Evolutionary conservation across 2,888 invertebrate genomes (phyloP), one percentile per base, ranked within the genome.

Genomic region (Tetragnatha montana): DNA sequence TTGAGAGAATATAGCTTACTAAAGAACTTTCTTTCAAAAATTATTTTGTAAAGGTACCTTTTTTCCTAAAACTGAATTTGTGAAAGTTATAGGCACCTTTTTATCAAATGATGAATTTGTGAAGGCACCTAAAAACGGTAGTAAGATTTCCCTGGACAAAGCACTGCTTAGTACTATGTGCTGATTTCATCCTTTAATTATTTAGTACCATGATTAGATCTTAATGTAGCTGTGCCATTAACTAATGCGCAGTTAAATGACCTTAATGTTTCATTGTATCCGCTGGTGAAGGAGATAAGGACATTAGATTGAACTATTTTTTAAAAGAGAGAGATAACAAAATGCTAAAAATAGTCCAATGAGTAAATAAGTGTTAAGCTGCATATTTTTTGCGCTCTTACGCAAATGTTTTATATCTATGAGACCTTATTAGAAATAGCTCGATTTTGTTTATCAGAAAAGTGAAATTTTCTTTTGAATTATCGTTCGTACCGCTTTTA

Each of bases 281-380:
- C 80, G 73, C 80, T 21, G 17, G n/a, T n/a, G n/a, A n/a, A n/a
- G n/a, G 49, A 21, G 86, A 86, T 86, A 86, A 80, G 35, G 70
- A 47, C 19, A 73, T 68, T 86, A 80, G 86, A 86, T 86, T 86
- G 86, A 80, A 17, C 80, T 86, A 86, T 80, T 80, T 86, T 86
- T 74, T 51, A 74, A 74, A 73, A 74, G 68, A 86, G 60, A 60
- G 10, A 60, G 60, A 12, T 4, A 12, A 60, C 60, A 60, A 10
- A 60, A 6, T 21, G 8, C 79, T 22, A 79, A 68, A 60, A 79
- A 60, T 60, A 79, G 68, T 35, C 10, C 19, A 21, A 68, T 79
- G 79, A 22, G 10, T 22, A 21, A 22, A 51, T n/a, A 60, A 22
- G 60, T 79, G 79, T 60, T 60, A 4, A 60, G 60, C 60, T 10